Evolutionary conservation across 2,797 vertebrate genomes (phyloP), one percentile per base, ranked within the genome.

Genomic region (Acanthiza pusilla): DNA sequence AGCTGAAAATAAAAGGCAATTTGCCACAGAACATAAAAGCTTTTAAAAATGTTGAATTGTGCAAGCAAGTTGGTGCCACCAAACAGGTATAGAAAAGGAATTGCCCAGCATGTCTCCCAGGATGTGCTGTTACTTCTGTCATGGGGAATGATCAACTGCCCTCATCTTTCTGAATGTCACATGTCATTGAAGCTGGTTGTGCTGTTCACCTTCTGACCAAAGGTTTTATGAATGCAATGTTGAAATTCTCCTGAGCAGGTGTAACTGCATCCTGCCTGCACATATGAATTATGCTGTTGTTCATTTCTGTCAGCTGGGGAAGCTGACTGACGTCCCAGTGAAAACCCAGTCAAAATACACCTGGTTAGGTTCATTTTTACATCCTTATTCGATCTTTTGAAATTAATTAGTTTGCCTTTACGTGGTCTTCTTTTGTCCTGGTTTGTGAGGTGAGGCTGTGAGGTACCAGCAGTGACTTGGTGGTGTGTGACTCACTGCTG

Each of bases 241-340:
- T 68, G 55, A 60, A 36, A 13, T 74, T 71, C 45, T 67, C 51
- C 67, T n/a, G n/a, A 60, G 32, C 30, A 14, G 36, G 29, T 67
- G 40, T 75, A 78, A 30, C 51, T 57, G 4, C 0, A 1, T 43
- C 76, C 20, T 73, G 27, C 40, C 51, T 42, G 32, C 43, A 15
- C 51, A n/a, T 1, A 0, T 5, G 7, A 27, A 8, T 65, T 22
- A 4, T 0, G 1, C 22, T 40, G 21, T 29, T 58, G 17, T 4
- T 74, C 2, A 0, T 55, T 40, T 60, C 60, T 63, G 53, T 54
- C 40, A n/a, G 40, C 53, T 62, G n/a, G 21, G 58, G 57, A 66
- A 50, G 50, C 73, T 63, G 73, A n/a, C 25, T 67, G 68, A 60
- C 34, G 16, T 88, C 42, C 45, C 50, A 57, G 27, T 45, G 63